Base-by-base conservation (phyloP, 1,140 invertebrate species). In the Tetramorium parvispinum region DNA sequence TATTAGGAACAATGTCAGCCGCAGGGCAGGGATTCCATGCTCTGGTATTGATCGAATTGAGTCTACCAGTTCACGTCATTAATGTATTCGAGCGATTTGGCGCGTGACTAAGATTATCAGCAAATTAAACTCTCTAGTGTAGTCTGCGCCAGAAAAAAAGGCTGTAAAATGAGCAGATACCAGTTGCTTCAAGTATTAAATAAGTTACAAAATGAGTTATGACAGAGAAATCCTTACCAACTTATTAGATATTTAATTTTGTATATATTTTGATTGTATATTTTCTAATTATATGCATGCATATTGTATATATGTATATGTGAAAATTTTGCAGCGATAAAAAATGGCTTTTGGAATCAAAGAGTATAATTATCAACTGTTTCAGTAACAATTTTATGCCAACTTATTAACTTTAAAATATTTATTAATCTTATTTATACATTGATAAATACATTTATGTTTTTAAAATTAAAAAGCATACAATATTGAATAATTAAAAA, bases 1-100 rank as follows among this genome's bases (percentile, higher is more conserved):
- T n/a, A 68, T 79, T 79, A 79, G 77, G 61, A 79, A 68, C 61
- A 79, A 79, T 79, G 61, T 79, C 77, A 68, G 46, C 46, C 61
- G n/a, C 77, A 79, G 46, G 32, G n/a, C 77, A 79, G 46, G 32
- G 32, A 68, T 79, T 68, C 32, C 61, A 16, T 79, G 32, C 46
- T 40, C n/a, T 55, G 18, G 49, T 70, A 81, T 81, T 70, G 78
- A 81, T 81, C 65, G 78, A 81, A 70, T 81, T 55, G 65, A 81
- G 27, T 40, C 27, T 49, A 21, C 32, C 65, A 55, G 18, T 70
- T 81, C 21, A 70, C 37, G 65, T 70, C 51, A 70, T 70, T 70
- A 81, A 70, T 16, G 61, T 68, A 70, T 70, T 55, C 63, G 21
- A 81, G 32, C 49, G 21, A 81, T 70, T 81, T 81, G 49, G 61